Conservation (phyloP, 2,797 vertebrate species). For the Orestias chungarensis region DNA sequence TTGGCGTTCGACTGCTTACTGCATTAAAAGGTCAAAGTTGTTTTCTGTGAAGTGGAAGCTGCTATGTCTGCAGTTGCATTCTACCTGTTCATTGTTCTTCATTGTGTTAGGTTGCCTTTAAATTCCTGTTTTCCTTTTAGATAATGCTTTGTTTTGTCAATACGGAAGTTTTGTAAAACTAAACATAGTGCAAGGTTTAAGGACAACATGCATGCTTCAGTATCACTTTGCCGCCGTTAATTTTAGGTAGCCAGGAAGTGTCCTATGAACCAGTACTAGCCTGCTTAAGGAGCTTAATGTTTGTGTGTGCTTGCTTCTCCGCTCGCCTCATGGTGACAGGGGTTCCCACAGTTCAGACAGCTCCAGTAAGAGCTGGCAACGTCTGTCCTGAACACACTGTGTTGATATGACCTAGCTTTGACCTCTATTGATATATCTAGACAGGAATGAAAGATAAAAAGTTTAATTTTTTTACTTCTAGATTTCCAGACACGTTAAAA, state of each 20-base stretch:
- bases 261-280: constrained; percentile 39
- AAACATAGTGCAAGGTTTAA: not conserved
- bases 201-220: constrained; percentile 11
- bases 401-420: constrained; percentile 17
- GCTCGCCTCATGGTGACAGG: constrained; percentile 34
- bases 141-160: constrained; percentile 1
- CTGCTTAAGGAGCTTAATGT: constrained; percentile 46
- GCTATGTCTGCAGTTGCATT: not conserved
- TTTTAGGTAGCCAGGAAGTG: not conserved
- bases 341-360: constrained; percentile 32
- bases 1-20: constrained; percentile 13
- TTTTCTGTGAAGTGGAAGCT: not conserved
- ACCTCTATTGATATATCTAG: constrained; percentile 23
- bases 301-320: constrained; percentile 2
- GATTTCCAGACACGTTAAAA: not conserved
- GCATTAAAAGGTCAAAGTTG: not conserved
- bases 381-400: constrained; percentile 64
- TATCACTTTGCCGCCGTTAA: constrained; percentile 20
- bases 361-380: constrained; percentile 62
- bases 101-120: constrained; percentile 3
- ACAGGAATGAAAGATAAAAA: not conserved
- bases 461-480: not conserved
- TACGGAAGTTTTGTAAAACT: not conserved
- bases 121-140: not conserved
- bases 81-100: not conserved